phyloP scores from a whole-genome alignment of 2,113 vertebrate genomes.

The Pedionomus torquatus region DNA sequence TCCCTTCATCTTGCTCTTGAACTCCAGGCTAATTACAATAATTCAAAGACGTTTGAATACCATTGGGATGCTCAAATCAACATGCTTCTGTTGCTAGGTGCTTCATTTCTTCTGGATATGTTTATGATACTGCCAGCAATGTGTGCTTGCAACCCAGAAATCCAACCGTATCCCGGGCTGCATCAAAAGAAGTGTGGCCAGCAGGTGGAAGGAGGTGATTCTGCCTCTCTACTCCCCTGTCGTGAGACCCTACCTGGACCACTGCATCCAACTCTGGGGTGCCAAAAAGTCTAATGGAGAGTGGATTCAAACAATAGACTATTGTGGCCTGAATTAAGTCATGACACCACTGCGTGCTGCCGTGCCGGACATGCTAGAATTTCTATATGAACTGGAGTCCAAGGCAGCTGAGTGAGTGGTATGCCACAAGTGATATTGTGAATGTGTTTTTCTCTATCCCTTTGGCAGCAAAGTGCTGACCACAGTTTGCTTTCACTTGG shows the following conservation, averaged over 20 bases:
- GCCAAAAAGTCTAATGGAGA: neutral
- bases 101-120: neutral
- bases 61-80: neutral
- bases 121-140: neutral
- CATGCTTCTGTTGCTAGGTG: neutral
- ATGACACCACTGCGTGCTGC: neutral
- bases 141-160: neutral
- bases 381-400: neutral
- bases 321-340: neutral
- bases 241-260: neutral
- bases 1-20: neutral
- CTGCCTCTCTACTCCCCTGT: neutral
- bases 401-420: neutral
- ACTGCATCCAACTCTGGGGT: neutral
- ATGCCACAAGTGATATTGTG: neutral
- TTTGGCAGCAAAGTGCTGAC: neutral
- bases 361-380: neutral
- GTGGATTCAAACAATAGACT: neutral
- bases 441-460: neutral
- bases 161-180: neutral
- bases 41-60: neutral
- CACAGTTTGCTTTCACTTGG: neutral
- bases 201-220: neutral
- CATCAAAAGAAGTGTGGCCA: neutral
- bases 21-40: neutral